Conservation (phyloP, 1,140 invertebrate genomes). For the Marisa cornuarietis region DNA sequence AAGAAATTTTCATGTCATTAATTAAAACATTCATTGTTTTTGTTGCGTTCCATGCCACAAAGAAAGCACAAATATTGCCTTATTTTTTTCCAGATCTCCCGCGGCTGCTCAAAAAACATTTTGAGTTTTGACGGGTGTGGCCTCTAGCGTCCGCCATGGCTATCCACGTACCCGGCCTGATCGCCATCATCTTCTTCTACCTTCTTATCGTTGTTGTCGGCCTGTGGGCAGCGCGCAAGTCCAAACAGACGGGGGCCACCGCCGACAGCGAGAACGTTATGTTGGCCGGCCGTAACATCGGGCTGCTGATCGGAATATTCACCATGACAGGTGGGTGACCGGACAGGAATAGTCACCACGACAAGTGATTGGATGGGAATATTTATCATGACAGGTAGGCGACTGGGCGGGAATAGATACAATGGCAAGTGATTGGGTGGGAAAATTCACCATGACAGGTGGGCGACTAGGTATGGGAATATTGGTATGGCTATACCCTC, state of each 20-base stretch:
- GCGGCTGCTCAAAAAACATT: not conserved
- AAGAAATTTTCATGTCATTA: not conserved
- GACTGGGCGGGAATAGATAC: no score
- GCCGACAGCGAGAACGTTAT: conserved; percentile 89
- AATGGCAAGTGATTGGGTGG: no score
- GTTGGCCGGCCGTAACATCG: conserved; percentile 94
- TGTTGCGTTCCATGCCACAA: no score
- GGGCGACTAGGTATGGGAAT: no score
- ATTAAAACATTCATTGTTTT: not conserved
- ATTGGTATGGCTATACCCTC: no score
- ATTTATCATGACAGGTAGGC: no score
- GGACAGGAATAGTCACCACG: no score
- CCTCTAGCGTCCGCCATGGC: conserved; percentile 33
- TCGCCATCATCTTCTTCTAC: conserved; percentile 95
- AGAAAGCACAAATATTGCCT: not conserved
- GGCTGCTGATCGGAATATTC: conserved; percentile 94
- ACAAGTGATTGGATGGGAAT: no score
- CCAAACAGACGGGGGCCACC: conserved; percentile 59
- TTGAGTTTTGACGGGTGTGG: not conserved
- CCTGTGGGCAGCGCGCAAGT: conserved; percentile 93
- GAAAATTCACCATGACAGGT: no score
- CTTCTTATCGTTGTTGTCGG: conserved; percentile 90
- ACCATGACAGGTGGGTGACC: conserved; percentile 89
- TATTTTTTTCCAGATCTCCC: not conserved
- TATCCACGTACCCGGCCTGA: conserved; percentile 87